Evolutionary conservation across 2,888 invertebrate species (phyloP).

Genomic region (Melanotus villosus): DNA sequence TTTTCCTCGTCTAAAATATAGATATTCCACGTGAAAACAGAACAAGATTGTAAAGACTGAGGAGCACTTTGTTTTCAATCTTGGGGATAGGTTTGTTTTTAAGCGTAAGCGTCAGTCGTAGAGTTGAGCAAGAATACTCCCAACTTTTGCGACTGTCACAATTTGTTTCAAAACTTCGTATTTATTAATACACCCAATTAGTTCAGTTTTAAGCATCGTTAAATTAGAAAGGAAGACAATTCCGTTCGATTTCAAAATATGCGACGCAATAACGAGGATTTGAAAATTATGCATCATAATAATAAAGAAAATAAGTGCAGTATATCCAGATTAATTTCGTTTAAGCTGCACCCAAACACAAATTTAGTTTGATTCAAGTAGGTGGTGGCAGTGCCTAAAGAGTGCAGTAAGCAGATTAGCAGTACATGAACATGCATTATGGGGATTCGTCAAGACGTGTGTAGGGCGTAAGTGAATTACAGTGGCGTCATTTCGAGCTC

Average conservation of each 20-base stretch:
- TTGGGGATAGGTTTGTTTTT: conserved; percentile 8
- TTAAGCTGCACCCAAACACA: conserved; percentile 34
- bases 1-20: conserved; percentile 44
- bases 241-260: no score
- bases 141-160: no score
- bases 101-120: background rate
- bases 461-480: conserved; percentile 56
- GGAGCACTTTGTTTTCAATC: conserved; percentile 22
- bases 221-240: no score
- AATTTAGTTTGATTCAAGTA: conserved; percentile 36
- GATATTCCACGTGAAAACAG: conserved; percentile 37
- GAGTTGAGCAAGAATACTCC: no score
- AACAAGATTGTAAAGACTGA: conserved; percentile 16
- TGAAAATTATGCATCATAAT: no score
- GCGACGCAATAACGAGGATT: no score
- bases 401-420: conserved; percentile 49
- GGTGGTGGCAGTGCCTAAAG: conserved; percentile 38
- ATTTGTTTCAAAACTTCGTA: no score
- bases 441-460: conserved; percentile 56
- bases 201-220: no score
- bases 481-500: conserved; percentile 51
- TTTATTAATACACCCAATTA: no score
- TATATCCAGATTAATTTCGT: background rate
- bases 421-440: conserved; percentile 52
- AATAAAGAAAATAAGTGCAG: background rate